A percentile compares a stretch with the other conserved stretches of the same genome.
These are phyloP conservation scores for Montipora efflorescens DNA, from an alignment of 64 coral and sea anemone species.

Conservation along the genomic window DNA sequence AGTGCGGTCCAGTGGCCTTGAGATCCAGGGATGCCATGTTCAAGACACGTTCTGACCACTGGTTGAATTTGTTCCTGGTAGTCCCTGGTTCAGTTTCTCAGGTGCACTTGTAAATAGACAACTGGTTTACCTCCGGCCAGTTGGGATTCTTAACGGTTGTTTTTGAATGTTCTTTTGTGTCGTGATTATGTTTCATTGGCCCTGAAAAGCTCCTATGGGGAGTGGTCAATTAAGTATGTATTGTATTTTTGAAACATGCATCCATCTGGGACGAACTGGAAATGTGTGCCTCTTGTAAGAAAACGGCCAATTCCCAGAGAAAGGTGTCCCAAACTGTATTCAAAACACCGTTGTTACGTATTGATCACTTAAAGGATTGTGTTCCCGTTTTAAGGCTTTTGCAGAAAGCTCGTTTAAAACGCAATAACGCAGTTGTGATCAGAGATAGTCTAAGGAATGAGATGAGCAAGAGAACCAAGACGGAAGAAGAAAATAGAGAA, in stretches of 20 bases:
- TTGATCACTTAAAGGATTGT: neutral
- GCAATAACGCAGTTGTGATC: conserved; percentile 95
- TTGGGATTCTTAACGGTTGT: neutral
- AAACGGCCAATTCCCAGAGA: too few species aligned
- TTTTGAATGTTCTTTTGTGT: neutral
- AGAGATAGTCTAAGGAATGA: conserved; percentile 98
- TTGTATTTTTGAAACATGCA: neutral
- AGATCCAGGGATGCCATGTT: too few species aligned
- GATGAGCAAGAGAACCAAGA: conserved; percentile 88
- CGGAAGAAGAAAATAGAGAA: conserved; percentile 93
- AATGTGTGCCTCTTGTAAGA: too few species aligned
- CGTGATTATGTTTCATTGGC: neutral
- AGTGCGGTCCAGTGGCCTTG: too few species aligned
- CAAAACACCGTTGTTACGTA: too few species aligned
- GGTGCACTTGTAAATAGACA: too few species aligned
- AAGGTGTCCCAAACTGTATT: too few species aligned
- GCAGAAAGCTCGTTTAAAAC: conserved; percentile 91
- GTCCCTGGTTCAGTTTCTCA: too few species aligned
- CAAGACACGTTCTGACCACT: too few species aligned
- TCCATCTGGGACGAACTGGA: neutral
- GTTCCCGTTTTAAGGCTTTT: conserved; percentile 55
- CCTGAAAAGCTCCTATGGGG: too few species aligned
- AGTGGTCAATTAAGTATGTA: neutral
- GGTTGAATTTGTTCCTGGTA: too few species aligned
- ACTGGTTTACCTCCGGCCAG: too few species aligned